Evolutionary conservation across 1,140 invertebrate species (phyloP).

Genomic region (Drosophila serrata): DNA sequence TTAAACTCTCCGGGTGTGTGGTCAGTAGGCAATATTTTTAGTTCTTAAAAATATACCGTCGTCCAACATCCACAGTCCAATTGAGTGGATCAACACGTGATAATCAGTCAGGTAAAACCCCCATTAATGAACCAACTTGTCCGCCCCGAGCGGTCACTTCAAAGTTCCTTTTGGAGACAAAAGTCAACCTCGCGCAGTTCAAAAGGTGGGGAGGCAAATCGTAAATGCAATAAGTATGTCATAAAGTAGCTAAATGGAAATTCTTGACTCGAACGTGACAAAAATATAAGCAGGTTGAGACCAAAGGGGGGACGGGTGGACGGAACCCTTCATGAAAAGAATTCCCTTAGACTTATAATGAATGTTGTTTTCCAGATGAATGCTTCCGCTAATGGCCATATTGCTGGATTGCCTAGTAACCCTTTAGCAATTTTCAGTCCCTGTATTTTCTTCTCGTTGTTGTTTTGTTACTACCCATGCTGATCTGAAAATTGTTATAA

Average conservation of each 20-base stretch:
- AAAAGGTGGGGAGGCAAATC: conserved; percentile 48
- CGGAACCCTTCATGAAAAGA: conserved; percentile 9
- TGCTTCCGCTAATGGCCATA: conserved; percentile 54
- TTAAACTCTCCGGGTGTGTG: conserved; percentile 5
- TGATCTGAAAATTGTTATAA: conserved; percentile 77
- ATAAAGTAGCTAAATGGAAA: conserved; percentile 65
- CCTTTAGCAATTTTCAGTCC: conserved; percentile 39
- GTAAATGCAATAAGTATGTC: conserved; percentile 69
- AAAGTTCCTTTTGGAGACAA: conserved; percentile 55
- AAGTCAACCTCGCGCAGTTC: conserved; percentile 42
- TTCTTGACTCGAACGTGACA: conserved; percentile 66
- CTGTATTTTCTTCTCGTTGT: conserved; percentile 35
- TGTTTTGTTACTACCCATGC: conserved; percentile 33
- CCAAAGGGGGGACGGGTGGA: neutral
- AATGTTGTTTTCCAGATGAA: conserved; percentile 52
- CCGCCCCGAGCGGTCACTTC: conserved; percentile 50
- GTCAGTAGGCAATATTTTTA: conserved; percentile 6
- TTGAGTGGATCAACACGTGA: conserved; percentile 31
- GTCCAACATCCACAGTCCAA: conserved; percentile 23
- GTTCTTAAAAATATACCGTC: neutral
- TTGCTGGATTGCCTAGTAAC: conserved; percentile 45
- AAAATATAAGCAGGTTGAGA: conserved; percentile 48
- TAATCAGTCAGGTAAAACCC: conserved; percentile 52
- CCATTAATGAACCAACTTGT: conserved; percentile 47
- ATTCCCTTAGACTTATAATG: conserved; percentile 26